Conservation (phyloP, 2,888 invertebrate genomes). For the Epinotia demarniana region DNA sequence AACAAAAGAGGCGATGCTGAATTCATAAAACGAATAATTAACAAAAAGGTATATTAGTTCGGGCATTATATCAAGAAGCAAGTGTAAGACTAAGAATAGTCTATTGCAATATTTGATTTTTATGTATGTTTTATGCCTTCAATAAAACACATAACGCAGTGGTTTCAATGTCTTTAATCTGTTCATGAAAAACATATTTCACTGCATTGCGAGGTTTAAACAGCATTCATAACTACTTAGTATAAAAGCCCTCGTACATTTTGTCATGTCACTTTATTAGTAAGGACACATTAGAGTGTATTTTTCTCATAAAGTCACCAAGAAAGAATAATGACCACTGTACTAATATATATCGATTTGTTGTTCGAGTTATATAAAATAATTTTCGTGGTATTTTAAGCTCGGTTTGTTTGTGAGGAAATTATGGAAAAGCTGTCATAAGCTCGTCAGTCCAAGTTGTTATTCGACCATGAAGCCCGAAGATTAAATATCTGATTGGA, state of each 20-base stretch:
- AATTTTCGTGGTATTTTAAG: constrained; percentile 6
- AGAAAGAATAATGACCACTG: neutral
- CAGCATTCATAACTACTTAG: neutral
- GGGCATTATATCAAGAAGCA: no score
- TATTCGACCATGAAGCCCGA: constrained; percentile 52
- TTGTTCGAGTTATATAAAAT: constrained; percentile 14
- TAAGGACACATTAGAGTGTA: no score
- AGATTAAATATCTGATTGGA: constrained; percentile 66
- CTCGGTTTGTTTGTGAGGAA: constrained; percentile 28
- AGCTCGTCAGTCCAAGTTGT: constrained; percentile 51
- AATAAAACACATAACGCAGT: neutral
- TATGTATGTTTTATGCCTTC: neutral
- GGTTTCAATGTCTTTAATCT: neutral
- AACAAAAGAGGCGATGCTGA: neutral
- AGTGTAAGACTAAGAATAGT: no score
- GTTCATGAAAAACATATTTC: neutral
- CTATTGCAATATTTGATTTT: no score
- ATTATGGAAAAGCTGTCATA: constrained; percentile 44
- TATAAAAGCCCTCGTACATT: neutral
- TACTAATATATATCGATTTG: constrained; percentile 4
- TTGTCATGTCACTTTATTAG: no score
- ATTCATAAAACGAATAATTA: neutral
- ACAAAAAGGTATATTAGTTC: neutral
- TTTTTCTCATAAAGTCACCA: no score
- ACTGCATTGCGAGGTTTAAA: neutral